phyloP scores from a whole-genome alignment of 23 tunicate species.

The Ciona savignyi region DNA sequence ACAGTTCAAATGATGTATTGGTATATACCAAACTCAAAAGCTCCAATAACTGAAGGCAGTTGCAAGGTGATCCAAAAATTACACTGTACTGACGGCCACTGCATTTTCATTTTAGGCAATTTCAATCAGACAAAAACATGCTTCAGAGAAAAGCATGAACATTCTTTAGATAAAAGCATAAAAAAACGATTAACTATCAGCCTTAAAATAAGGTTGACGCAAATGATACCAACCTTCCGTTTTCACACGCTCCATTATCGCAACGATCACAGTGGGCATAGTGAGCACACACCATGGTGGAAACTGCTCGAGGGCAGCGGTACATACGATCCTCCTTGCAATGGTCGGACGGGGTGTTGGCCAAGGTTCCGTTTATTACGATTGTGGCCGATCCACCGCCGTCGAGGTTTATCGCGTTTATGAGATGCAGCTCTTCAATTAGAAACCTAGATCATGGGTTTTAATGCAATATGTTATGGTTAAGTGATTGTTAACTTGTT shows the following conservation, averaged over 20 bases:
- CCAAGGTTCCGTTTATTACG: constrained; percentile 57
- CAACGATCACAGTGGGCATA: constrained; percentile 47
- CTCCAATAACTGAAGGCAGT: too few species aligned
- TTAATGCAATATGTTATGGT: too few species aligned
- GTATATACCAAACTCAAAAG: too few species aligned
- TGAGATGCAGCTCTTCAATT: constrained; percentile 50
- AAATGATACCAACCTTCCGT: constrained; percentile 49
- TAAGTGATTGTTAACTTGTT: too few species aligned
- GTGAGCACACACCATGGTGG: constrained; percentile 72
- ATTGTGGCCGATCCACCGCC: constrained; percentile 84
- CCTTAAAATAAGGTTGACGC: not conserved
- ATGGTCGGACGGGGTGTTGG: constrained; percentile 73
- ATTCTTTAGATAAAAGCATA: not conserved
- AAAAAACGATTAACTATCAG: not conserved
- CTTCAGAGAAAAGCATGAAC: too few species aligned
- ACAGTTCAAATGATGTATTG: too few species aligned
- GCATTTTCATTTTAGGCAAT: too few species aligned
- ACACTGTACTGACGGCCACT: too few species aligned
- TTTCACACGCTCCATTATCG: constrained; percentile 30
- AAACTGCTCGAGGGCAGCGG: constrained; percentile 52
- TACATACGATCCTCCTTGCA: constrained; percentile 54
- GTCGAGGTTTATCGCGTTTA: constrained; percentile 82
- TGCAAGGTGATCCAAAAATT: too few species aligned
- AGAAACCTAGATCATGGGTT: constrained; percentile 33
- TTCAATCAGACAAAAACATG: too few species aligned